Conservation (phyloP, 2,888 invertebrate species). For the Cremastobaeus sp. region DNA sequence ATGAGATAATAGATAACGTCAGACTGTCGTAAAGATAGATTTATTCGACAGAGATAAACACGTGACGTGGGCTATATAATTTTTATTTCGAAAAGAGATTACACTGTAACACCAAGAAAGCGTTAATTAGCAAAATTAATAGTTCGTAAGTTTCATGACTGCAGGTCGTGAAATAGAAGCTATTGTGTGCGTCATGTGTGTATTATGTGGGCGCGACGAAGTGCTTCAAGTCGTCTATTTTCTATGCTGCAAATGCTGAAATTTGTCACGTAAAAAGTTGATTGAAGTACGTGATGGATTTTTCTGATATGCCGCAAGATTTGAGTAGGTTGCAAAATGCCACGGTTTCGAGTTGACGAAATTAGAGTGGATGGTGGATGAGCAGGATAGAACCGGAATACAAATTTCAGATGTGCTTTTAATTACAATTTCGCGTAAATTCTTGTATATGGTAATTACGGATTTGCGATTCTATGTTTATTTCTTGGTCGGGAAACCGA, state of each 20-base stretch:
- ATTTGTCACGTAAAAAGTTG: constrained; percentile 47
- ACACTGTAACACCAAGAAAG: constrained; percentile 16
- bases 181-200: constrained; percentile 7
- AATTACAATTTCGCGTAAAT: no score
- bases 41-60: not conserved
- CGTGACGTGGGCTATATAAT: constrained; percentile 7
- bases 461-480: no score
- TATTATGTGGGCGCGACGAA: constrained; percentile 13
- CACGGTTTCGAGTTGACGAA: constrained; percentile 18
- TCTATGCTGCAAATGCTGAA: constrained; percentile 18
- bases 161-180: constrained; percentile 5
- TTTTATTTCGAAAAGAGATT: constrained; percentile 17
- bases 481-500: no score
- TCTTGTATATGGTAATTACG: no score
- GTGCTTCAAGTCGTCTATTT: constrained; percentile 12
- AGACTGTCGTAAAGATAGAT: not conserved
- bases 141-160: constrained; percentile 24
- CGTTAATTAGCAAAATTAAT: constrained; percentile 27
- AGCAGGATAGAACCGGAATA: no score
- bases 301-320: constrained; percentile 20
- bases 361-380: constrained; percentile 1
- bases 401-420: not conserved
- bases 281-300: constrained; percentile 39
- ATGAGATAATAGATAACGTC: constrained; percentile 8
- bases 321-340: constrained; percentile 24